Evolutionary conservation across 2,888 invertebrate species (phyloP).

Genomic region (Thalpophila matura): DNA sequence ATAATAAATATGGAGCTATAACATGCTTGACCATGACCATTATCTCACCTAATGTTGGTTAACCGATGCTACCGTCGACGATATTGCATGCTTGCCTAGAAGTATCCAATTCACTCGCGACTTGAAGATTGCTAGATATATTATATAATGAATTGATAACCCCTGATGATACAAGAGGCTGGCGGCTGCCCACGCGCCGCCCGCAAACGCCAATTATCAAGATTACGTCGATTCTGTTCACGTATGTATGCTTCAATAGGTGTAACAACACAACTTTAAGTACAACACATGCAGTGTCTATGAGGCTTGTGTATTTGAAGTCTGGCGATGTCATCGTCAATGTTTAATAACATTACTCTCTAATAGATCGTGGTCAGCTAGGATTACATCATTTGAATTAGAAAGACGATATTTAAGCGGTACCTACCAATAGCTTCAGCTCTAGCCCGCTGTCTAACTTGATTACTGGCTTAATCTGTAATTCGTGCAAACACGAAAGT

Average conservation of each 20-base stretch:
- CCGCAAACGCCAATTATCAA: conserved; percentile 75
- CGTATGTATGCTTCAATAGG: conserved; percentile 58
- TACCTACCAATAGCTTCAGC: too few species aligned
- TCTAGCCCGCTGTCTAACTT: not conserved
- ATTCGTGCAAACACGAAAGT: not conserved
- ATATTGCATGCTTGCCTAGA: too few species aligned
- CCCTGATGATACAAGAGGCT: conserved; percentile 5
- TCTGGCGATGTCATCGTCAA: not conserved
- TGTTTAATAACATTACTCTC: not conserved
- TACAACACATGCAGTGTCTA: conserved; percentile 18
- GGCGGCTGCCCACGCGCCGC: conserved; percentile 40
- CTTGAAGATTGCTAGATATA: too few species aligned
- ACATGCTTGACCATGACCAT: too few species aligned
- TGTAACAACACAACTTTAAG: conserved; percentile 62
- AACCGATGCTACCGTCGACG: too few species aligned
- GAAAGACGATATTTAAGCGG: too few species aligned
- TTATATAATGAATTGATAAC: too few species aligned
- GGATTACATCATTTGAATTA: not conserved
- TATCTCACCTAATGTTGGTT: too few species aligned
- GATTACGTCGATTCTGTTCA: conserved; percentile 75
- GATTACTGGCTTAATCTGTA: too few species aligned
- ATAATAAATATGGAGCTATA: too few species aligned
- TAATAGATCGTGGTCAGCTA: not conserved
- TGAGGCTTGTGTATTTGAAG: not conserved
- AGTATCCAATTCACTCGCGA: too few species aligned